Base-by-base conservation (phyloP, 2,888 invertebrate genomes). In the Sphaerophoria taeniata region DNA sequence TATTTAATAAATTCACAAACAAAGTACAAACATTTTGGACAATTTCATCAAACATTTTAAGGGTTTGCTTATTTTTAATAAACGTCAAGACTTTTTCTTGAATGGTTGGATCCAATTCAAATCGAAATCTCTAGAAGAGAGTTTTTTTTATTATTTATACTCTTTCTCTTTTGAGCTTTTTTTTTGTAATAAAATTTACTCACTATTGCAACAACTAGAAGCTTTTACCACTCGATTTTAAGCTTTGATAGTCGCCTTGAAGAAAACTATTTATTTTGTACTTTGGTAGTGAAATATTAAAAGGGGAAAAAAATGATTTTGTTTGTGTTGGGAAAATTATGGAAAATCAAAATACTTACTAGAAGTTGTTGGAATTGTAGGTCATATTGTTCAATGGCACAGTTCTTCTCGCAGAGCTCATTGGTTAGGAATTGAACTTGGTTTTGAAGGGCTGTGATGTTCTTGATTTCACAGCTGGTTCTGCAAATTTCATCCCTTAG, bases 241-340 rank as follows among this genome's bases (percentile, higher is more conserved):
- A 60, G 72, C 45, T 73, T 61, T 33, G 84, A 82, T 5, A 76
- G 45, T 24, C 81, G 60, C 73, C 51, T 56, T 55, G 72, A 81
- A 73, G 73, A 81, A 61, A 87, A 75, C 87, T 87, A 73, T 56
- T 65, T 74, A 55, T 87, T 87, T 87, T 87, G 80, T 72, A 75
- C 87, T 87, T 87, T 81, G 73, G 82, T 71, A 76, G 84, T 87
- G 75, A 87, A 78, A 71, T 58, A 79, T 79, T 74, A 83, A 73
- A 73, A 34, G 36, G 45, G 39, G 75, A n/a, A 65, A 74, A 61
- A 63, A 61, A 14, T 53, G 4, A 53, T n/a, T 3, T 70, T 9
- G 61, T n/a, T 67, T 24, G 1, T 24, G 2, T 24, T 7, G 9
- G 9, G 16, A 24, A 49, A 53, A 9, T 56, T 31, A 36, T n/a